Percentiles rank a stretch among this genome's conserved stretches.
phyloP scores from a whole-genome alignment of 2,113 vertebrate species.

The Casuarius casuarius region DNA sequence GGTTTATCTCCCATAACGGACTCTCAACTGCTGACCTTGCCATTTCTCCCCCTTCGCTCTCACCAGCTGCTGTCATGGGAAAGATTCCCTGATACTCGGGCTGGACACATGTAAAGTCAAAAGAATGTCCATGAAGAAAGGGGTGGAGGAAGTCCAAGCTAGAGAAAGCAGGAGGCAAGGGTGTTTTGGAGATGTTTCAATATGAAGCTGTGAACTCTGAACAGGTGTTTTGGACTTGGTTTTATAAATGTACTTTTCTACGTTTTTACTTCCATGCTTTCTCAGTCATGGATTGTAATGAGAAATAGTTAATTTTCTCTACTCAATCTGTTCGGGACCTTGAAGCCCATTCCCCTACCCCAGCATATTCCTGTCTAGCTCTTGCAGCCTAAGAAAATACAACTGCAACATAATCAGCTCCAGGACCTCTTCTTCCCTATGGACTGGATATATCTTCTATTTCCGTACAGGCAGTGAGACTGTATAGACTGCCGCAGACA shows the following conservation, averaged over 20 bases:
- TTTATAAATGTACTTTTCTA: not conserved
- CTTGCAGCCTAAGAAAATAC: not conserved
- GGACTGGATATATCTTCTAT: not conserved
- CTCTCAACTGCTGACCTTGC: slow-evolving; percentile 74
- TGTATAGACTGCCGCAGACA: not conserved
- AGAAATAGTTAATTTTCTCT: slow-evolving; percentile 14
- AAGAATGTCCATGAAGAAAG: slow-evolving; percentile 73
- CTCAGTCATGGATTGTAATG: not conserved
- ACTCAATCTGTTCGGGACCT: not conserved
- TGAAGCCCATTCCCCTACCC: not conserved
- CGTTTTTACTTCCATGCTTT: not conserved
- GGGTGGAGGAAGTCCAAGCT: slow-evolving; percentile 51
- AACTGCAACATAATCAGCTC: not conserved
- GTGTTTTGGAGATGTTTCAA: not conserved
- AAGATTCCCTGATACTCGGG: slow-evolving; percentile 76
- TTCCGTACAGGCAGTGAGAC: not conserved
- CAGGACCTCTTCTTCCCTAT: not conserved
- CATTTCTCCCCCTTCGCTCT: slow-evolving; percentile 71
- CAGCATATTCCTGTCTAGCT: not conserved
- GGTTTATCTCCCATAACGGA: slow-evolving; percentile 61
- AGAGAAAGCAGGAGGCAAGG: not conserved
- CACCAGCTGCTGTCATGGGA: slow-evolving; percentile 81
- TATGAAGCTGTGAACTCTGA: slow-evolving; percentile 9
- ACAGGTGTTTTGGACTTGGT: slow-evolving; percentile 16
- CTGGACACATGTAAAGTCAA: slow-evolving; percentile 72